These are phyloP conservation scores for Sandelia bainsii DNA, from an alignment of 2,797 vertebrate genomes.

Conservation along the genomic window DNA sequence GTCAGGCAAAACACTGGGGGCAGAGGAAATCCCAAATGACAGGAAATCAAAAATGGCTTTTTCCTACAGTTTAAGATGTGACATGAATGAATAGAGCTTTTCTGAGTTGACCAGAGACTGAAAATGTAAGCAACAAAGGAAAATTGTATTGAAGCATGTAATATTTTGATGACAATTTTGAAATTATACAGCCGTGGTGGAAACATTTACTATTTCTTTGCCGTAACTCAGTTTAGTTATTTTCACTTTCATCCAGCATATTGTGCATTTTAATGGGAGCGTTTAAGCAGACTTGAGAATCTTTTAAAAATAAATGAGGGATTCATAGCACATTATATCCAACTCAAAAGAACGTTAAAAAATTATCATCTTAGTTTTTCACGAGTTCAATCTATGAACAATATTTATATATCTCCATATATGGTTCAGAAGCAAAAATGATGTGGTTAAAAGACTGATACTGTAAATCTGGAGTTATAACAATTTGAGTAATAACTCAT, in stretches of 20 bases:
- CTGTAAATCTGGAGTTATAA: conserved; percentile 17
- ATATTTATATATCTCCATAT: conserved; percentile 43
- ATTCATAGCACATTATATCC: conserved; percentile 59
- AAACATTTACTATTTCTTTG: conserved; percentile 65
- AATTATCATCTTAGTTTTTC: conserved; percentile 59
- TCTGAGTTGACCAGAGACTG: conserved; percentile 59
- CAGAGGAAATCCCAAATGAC: conserved; percentile 80
- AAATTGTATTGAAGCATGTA: conserved; percentile 65
- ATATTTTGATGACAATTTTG: conserved; percentile 71
- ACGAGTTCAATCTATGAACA: conserved; percentile 38
- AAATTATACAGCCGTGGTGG: conserved; percentile 68
- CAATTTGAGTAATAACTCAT: conserved; percentile 10
- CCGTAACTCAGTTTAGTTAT: conserved; percentile 72
- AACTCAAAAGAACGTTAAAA: conserved; percentile 46
- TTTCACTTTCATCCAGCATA: conserved; percentile 71
- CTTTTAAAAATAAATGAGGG: conserved; percentile 68
- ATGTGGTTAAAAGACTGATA: conserved; percentile 3
- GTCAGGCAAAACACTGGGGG: conserved; percentile 78
- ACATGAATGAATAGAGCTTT: conserved; percentile 70
- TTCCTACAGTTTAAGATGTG: conserved; percentile 59
- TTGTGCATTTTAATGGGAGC: conserved; percentile 68
- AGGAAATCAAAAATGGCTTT: conserved; percentile 78
- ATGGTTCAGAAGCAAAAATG: conserved; percentile 14
- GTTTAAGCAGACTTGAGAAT: conserved; percentile 62
- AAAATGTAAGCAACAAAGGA: conserved; percentile 60